Base-by-base conservation (phyloP, 2,888 invertebrate species). In the Epistrophe grossulariae region DNA sequence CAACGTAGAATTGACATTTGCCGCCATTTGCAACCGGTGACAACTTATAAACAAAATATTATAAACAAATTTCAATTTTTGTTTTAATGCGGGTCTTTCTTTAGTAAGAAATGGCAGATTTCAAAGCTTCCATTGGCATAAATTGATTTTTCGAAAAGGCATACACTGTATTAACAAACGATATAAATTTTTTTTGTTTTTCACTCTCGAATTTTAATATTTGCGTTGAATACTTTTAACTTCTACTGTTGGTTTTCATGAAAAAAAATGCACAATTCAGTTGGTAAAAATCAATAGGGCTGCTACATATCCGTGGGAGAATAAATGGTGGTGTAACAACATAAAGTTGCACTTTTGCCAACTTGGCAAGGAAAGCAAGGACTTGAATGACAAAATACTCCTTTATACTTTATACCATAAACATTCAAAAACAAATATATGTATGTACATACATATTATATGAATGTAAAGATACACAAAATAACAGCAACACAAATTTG, bases 311-410 rank as follows among this genome's bases (percentile, higher is more conserved):
- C 70, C 73, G 19, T 31, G 73, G 52, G 48, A 40, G 38, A 55
- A 70, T 13, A 45, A 10, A 28, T 70, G 77, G 50, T 70, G 40
- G 17, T 74, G 17, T 59, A 78, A 74, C 57, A 78, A 74, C 57
- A 76, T n/a, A 57, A 72, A 72, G 60, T 68, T 87, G 83, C 76
- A 79, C 83, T 55, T 87, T 40, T 87, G 87, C 83, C 87, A 87
- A 87, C 55, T 72, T 74, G 76, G 55, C 74, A 76, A 79, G 78
- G 84, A 88, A 45, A 64, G 79, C 60, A 79, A 57, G 48, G 59
- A 48, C 45, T 55, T 52, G 19, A 57, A 55, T 24, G 55, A 70
- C 24, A n/a, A 70, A 40, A 55, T n/a, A 10, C 11, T 66, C n/a
- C 70, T 52, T 50, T 50, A 24, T 28, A 52, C 45, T 24, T 10